Evolutionary conservation across 1,140 invertebrate genomes (phyloP).

Genomic region (Temnothorax curvispinosus): DNA sequence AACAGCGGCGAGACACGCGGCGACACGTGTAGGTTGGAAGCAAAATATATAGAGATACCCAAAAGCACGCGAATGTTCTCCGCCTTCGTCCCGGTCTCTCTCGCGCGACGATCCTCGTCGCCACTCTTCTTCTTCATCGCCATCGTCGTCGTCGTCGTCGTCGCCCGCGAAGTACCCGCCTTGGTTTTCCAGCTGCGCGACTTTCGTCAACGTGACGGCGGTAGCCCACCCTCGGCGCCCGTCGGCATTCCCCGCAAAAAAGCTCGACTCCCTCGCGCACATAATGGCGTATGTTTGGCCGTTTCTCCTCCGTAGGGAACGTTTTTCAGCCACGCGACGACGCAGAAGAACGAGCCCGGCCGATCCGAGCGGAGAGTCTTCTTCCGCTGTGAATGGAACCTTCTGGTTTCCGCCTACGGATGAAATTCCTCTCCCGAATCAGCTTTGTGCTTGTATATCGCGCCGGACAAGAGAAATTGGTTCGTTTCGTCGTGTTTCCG

Average conservation of each 20-base stretch:
- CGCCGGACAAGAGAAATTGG: conserved; percentile 61
- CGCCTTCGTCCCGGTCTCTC: conserved; percentile 25
- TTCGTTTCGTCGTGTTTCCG: conserved; percentile 40
- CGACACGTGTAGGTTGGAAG: conserved; percentile 84
- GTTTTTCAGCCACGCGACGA: conserved; percentile 60
- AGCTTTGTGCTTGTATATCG: conserved; percentile 43
- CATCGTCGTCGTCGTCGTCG: conserved; percentile 39
- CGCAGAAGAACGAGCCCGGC: neutral
- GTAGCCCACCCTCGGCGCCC: conserved; percentile 82
- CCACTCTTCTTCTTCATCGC: conserved; percentile 57
- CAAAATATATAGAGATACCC: conserved; percentile 79
- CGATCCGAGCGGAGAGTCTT: conserved; percentile 30
- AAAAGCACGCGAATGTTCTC: conserved; percentile 67
- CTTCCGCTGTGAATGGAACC: conserved; percentile 25
- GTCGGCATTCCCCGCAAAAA: conserved; percentile 75
- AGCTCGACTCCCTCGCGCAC: conserved; percentile 68
- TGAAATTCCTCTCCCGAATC: conserved; percentile 60
- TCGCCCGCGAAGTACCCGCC: conserved; percentile 67
- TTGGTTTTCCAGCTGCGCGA: conserved; percentile 84
- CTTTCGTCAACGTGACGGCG: conserved; percentile 83
- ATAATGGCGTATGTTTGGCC: conserved; percentile 69
- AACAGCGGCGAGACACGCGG: conserved; percentile 80
- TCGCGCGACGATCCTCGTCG: conserved; percentile 39
- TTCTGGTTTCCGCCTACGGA: conserved; percentile 72
- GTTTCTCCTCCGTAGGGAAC: conserved; percentile 60